A percentile compares a stretch with the other conserved stretches of the same genome.
These are phyloP conservation scores for Dendrolimus kikuchii DNA, from an alignment of 1,140 invertebrate genomes.

Conservation along the genomic window DNA sequence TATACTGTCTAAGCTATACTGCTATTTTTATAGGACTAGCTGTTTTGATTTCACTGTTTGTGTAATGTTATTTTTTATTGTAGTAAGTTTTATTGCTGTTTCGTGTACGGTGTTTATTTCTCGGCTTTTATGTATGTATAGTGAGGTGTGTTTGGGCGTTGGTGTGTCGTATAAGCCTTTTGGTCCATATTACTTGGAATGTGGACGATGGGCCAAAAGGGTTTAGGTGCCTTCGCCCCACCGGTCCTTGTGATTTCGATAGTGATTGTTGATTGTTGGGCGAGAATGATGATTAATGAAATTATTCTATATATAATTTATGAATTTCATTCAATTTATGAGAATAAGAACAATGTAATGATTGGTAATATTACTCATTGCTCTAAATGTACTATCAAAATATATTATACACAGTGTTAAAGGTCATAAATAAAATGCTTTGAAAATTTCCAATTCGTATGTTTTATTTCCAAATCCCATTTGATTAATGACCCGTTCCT, in stretches of 20 bases:
- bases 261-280: conserved; percentile 68
- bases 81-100: conserved; percentile 1
- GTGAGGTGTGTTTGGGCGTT: conserved; percentile 7
- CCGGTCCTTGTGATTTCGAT: conserved; percentile 44
- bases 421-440: conserved; percentile 72
- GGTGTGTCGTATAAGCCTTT: conserved; percentile 12
- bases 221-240: conserved; percentile 8
- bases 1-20: conserved; percentile 65
- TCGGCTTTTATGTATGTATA: conserved; percentile 16
- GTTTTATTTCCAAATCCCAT: conserved; percentile 39
- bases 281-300: conserved; percentile 58
- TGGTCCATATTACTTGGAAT: conserved; percentile 1
- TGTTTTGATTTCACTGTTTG: conserved; percentile 44
- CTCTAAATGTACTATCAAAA: conserved; percentile 72
- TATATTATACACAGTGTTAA: conserved; percentile 73
- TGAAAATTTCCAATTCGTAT: conserved; percentile 66
- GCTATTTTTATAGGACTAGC: conserved; percentile 67
- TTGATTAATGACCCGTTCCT: not conserved
- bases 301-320: conserved; percentile 70
- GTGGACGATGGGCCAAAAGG: too few relatives aligned
- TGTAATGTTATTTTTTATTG: not conserved
- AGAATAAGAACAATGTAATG: conserved; percentile 69
- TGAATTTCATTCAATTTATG: conserved; percentile 67
- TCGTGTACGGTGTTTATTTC: conserved; percentile 18
- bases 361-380: conserved; percentile 72